Evolutionary conservation across 2,888 invertebrate genomes (phyloP).

Genomic region (Carabus problematicus): DNA sequence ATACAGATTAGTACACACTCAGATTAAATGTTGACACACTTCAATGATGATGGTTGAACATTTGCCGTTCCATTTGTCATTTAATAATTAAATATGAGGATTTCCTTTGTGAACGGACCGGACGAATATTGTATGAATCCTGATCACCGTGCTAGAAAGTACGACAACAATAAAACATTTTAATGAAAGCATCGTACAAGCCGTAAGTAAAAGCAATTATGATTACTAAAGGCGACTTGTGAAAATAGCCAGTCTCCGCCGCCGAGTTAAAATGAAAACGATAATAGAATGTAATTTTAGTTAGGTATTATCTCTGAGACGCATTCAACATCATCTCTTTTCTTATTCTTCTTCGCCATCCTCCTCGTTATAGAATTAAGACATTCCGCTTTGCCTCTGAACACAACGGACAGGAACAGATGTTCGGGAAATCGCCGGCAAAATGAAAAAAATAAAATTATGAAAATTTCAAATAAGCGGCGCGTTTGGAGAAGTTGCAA

Average conservation of each 20-base stretch:
- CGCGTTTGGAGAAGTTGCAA: constrained; percentile 25
- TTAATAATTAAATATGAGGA: too few species aligned
- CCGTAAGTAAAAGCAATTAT: constrained; percentile 37
- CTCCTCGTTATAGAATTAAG: constrained; percentile 5
- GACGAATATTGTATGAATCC: too few species aligned
- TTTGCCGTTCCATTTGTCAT: too few species aligned
- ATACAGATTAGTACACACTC: too few species aligned
- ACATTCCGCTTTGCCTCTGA: constrained; percentile 25
- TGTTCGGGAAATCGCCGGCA: constrained; percentile 11
- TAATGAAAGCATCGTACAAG: constrained; percentile 26
- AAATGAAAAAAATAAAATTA: constrained; percentile 27
- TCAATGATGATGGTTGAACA: too few species aligned
- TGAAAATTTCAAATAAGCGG: constrained; percentile 33
- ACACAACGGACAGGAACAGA: background rate
- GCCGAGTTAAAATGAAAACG: constrained; percentile 24
- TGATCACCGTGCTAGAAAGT: constrained; percentile 1
- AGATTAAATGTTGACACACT: too few species aligned
- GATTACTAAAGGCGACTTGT: constrained; percentile 28
- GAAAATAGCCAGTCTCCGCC: constrained; percentile 26
- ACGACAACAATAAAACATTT: constrained; percentile 33
- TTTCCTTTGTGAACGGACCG: too few species aligned
- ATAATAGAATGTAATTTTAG: constrained; percentile 34
- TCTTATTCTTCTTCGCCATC: too few species aligned
- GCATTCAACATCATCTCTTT: constrained; percentile 5
- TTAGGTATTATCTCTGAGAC: constrained; percentile 25